Percentiles rank a stretch among this genome's conserved stretches.
Conservation (phyloP, 2,113 vertebrate genomes). For the Eulemur rufifrons region DNA sequence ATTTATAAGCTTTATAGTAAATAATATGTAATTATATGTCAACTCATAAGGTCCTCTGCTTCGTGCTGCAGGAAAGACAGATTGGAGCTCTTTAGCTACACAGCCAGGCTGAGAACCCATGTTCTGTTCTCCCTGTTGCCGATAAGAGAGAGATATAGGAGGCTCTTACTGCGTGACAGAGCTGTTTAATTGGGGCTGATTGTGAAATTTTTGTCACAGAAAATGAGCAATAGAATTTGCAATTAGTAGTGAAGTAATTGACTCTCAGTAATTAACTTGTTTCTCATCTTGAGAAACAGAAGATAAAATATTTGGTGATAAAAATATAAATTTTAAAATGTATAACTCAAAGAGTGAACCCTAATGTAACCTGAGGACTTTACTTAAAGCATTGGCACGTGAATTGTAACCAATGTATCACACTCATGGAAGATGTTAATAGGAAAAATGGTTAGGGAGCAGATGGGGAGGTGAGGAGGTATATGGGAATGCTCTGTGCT, state of each 20-base stretch:
- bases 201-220: constrained; percentile 32
- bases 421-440: neutral
- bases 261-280: neutral
- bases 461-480: neutral
- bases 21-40: neutral
- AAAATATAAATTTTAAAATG: neutral
- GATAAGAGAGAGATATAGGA: neutral
- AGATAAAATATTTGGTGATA: neutral
- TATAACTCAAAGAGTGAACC: neutral
- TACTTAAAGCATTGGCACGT: neutral
- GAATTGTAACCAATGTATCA: neutral
- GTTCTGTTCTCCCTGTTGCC: neutral
- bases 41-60: neutral
- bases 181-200: neutral
- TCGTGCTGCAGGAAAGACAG: neutral
- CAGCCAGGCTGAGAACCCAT: neutral
- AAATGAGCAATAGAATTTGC: neutral
- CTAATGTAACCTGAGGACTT: neutral
- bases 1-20: neutral
- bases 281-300: constrained; percentile 4
- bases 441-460: neutral
- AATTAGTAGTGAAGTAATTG: neutral
- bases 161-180: neutral
- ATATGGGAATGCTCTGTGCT: neutral
- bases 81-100: neutral